Evolutionary conservation across 2,113 vertebrate genomes (phyloP).

Genomic region (Zonotrichia leucophrys): DNA sequence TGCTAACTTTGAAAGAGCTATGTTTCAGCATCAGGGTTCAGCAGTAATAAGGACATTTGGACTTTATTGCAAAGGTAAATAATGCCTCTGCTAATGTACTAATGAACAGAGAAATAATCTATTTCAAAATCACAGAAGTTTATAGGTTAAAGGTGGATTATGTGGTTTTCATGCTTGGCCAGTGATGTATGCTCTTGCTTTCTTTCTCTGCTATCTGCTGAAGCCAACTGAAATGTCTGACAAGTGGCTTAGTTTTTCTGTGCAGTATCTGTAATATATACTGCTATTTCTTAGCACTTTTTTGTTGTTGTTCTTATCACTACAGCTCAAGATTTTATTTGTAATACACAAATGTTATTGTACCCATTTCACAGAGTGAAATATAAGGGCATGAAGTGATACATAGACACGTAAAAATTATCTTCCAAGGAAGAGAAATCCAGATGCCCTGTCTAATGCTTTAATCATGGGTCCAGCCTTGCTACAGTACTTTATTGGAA

Average conservation of each 20-base stretch:
- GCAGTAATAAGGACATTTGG: slow-evolving; percentile 38
- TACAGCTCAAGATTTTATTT: not conserved
- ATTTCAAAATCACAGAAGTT: slow-evolving; percentile 39
- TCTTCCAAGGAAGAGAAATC: not conserved
- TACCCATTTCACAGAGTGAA: not conserved
- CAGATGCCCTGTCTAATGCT: not conserved
- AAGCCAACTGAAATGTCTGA: not conserved
- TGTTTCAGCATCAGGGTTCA: slow-evolving; percentile 52
- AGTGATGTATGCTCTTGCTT: not conserved
- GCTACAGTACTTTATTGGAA: not conserved
- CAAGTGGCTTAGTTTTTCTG: not conserved
- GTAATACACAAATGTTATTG: not conserved
- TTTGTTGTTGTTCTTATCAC: not conserved
- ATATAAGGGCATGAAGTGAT: not conserved
- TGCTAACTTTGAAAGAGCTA: slow-evolving; percentile 52
- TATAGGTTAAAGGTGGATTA: not conserved
- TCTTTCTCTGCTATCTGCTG: not conserved
- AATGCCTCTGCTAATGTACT: not conserved
- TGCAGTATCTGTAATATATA: not conserved
- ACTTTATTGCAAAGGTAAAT: slow-evolving; percentile 31
- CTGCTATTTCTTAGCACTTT: not conserved
- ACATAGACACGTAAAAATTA: not conserved
- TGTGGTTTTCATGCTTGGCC: slow-evolving; percentile 14
- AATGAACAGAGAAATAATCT: slow-evolving; percentile 36
- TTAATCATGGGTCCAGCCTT: not conserved